Conservation (phyloP, 2,888 invertebrate genomes). For the Smittia sp. region DNA sequence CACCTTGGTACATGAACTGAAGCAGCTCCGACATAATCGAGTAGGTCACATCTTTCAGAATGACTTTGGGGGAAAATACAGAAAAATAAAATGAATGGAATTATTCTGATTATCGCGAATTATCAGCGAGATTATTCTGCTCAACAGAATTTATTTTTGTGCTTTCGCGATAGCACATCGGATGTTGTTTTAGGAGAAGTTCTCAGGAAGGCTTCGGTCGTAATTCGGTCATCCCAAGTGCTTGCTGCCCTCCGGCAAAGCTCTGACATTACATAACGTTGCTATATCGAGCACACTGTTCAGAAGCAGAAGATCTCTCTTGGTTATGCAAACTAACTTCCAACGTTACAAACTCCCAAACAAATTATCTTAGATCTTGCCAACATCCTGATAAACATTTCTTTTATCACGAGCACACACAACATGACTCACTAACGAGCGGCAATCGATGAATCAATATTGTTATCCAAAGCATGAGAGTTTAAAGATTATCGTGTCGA, state of each 20-base stretch:
- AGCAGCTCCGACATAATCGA: conserved; percentile 58
- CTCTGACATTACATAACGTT: too few species aligned
- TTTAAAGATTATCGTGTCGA: conserved; percentile 35
- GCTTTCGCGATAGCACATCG: neutral
- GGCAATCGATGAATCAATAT: conserved; percentile 10
- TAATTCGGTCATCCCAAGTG: too few species aligned
- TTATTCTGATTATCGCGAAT: neutral
- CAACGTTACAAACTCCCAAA: too few species aligned
- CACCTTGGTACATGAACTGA: conserved; percentile 60
- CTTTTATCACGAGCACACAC: too few species aligned
- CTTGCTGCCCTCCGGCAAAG: too few species aligned
- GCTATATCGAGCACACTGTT: too few species aligned
- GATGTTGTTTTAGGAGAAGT: neutral
- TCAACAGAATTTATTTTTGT: neutral
- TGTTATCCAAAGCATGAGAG: conserved; percentile 31
- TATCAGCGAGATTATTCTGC: neutral
- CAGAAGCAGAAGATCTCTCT: too few species aligned
- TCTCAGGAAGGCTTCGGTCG: neutral
- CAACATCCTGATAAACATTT: too few species aligned
- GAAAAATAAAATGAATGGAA: conserved; percentile 21
- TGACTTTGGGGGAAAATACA: conserved; percentile 47
- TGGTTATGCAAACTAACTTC: too few species aligned
- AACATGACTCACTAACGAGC: too few species aligned
- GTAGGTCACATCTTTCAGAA: conserved; percentile 60
- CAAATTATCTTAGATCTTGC: too few species aligned